Percentiles rank a stretch among this genome's conserved stretches.
These are phyloP conservation scores for Drosophila yakuba DNA, from an alignment of 1,140 invertebrate species.

Conservation along the genomic window DNA sequence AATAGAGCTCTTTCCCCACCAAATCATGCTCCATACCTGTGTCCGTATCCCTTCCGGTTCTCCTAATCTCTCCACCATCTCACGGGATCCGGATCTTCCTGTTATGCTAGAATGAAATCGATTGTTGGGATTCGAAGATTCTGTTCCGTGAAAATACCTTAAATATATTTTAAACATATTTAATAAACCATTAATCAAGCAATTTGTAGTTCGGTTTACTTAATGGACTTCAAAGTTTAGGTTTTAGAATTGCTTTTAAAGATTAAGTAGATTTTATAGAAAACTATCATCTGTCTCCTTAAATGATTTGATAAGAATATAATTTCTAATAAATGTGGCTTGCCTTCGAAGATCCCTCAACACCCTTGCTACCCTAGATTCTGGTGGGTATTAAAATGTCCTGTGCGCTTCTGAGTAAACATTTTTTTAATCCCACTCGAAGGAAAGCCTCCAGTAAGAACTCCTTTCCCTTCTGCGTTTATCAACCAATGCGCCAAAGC, in stretches of 20 bases:
- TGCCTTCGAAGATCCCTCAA: not conserved
- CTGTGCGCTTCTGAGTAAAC: conserved; percentile 18
- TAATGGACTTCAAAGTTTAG: too few relatives aligned
- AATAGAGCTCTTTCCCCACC: not conserved
- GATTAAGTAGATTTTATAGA: too few relatives aligned
- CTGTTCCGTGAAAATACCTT: not conserved
- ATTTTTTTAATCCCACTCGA: conserved; percentile 71
- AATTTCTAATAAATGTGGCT: not conserved
- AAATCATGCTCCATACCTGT: conserved; percentile 46
- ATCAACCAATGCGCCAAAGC: conserved; percentile 76
- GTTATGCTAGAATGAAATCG: conserved; percentile 4
- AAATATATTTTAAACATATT: not conserved
- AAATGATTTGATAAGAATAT: too few relatives aligned
- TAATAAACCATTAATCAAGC: not conserved
- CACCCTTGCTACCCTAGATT: conserved; percentile 10
- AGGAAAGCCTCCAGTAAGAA: conserved; percentile 60
- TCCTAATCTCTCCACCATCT: conserved; percentile 44
- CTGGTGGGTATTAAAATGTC: conserved; percentile 43
- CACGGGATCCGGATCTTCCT: conserved; percentile 26
- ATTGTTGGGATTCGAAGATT: not conserved
- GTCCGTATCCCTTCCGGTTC: conserved; percentile 70
- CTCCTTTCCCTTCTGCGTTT: conserved; percentile 58
- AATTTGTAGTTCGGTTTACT: not conserved
- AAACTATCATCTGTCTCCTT: too few relatives aligned
- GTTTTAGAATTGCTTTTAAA: too few relatives aligned